Evolutionary conservation across 2,888 invertebrate genomes (phyloP).

Genomic region (Scaptodrosophila latifasciaeformis): DNA sequence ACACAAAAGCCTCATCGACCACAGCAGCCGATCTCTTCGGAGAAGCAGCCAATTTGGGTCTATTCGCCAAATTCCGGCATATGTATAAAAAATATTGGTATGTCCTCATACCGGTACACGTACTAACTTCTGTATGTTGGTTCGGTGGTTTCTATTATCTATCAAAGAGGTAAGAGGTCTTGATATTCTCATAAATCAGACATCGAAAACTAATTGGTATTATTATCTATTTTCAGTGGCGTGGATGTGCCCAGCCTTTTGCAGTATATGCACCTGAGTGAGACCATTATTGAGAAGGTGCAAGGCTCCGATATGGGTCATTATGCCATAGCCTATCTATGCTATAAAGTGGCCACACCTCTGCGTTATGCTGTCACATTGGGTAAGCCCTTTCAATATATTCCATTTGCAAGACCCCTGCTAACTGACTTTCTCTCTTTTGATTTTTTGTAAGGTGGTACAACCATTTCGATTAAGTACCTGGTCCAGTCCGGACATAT

Average conservation of each 20-base stretch:
- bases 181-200: not conserved
- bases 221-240: slow-evolving; percentile 81
- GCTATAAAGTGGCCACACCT: slow-evolving; percentile 96
- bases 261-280: slow-evolving; percentile 86
- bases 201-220: not conserved
- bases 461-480: slow-evolving; percentile 88
- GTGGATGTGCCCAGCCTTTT: slow-evolving; percentile 89
- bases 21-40: slow-evolving; percentile 66
- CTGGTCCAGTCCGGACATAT: slow-evolving; percentile 87
- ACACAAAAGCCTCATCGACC: slow-evolving; percentile 50
- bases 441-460: slow-evolving; percentile 80
- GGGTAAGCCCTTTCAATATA: slow-evolving; percentile 77
- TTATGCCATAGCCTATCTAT: slow-evolving; percentile 90
- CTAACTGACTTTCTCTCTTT: too few relatives aligned
- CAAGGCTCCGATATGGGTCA: slow-evolving; percentile 89
- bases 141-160: slow-evolving; percentile 90
- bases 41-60: slow-evolving; percentile 77
- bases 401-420: not conserved
- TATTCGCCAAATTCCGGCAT: slow-evolving; percentile 89
- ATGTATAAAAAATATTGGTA: slow-evolving; percentile 98
- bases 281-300: slow-evolving; percentile 84
- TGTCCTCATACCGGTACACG: slow-evolving; percentile 94
- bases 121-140: slow-evolving; percentile 92
- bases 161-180: slow-evolving; percentile 83
- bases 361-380: slow-evolving; percentile 93